Conservation (phyloP, 2,888 invertebrate species). For the Junonia oenone region DNA sequence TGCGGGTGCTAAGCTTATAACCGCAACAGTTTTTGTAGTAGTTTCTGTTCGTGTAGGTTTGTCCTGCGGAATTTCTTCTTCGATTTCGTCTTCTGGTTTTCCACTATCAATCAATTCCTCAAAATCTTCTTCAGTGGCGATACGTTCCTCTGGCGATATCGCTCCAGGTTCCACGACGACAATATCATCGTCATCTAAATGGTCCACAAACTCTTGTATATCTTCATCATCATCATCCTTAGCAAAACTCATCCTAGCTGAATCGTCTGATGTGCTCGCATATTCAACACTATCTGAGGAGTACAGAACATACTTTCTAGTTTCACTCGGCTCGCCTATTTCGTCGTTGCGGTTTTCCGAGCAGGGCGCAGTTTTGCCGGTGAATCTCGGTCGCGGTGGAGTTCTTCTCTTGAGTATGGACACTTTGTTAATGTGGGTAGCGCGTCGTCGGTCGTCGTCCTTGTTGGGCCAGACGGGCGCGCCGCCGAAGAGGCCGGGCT, state of each 20-base stretch:
- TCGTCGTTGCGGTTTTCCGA: constrained; percentile 34
- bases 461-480: constrained; percentile 82
- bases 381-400: constrained; percentile 73
- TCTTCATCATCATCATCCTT: constrained; percentile 59
- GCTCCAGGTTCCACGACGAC: constrained; percentile 81
- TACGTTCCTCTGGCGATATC: constrained; percentile 82
- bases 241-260: constrained; percentile 52
- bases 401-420: constrained; percentile 81
- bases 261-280: constrained; percentile 77
- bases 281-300: constrained; percentile 81
- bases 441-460: constrained; percentile 55
- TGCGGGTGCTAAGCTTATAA: constrained; percentile 68
- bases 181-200: constrained; percentile 80
- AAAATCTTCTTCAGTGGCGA: constrained; percentile 83
- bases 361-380: constrained; percentile 49
- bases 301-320: constrained; percentile 82
- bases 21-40: constrained; percentile 75
- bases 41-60: constrained; percentile 73
- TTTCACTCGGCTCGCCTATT: constrained; percentile 65
- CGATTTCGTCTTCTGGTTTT: constrained; percentile 73
- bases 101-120: constrained; percentile 83
- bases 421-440: constrained; percentile 70
- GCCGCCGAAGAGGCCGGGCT: constrained; percentile 82
- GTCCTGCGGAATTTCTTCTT: constrained; percentile 48
- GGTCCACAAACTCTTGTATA: constrained; percentile 54